Evolutionary conservation across 2,113 vertebrate genomes (phyloP).

Genomic region (Kobus ellipsiprymnus): DNA sequence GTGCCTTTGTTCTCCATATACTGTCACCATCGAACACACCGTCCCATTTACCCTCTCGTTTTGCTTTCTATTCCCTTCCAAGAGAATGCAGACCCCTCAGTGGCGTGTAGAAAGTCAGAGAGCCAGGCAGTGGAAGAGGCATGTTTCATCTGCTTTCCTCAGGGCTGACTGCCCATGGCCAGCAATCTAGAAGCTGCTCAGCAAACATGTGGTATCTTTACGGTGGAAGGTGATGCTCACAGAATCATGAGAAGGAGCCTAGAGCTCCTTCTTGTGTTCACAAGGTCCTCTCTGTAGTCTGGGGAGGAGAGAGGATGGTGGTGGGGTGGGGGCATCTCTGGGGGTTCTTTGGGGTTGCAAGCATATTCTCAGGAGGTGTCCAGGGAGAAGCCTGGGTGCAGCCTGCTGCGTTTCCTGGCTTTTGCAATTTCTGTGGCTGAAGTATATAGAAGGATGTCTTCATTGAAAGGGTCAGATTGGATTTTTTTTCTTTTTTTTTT

Average conservation of each 20-base stretch:
- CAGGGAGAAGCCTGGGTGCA: neutral
- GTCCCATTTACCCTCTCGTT: rapidly evolving
- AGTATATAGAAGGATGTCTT: neutral
- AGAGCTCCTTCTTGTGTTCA: neutral
- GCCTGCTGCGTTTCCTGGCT: neutral
- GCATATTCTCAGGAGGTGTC: neutral
- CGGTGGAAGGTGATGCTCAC: neutral
- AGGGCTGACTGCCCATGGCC: rapidly evolving
- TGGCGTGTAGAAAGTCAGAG: neutral
- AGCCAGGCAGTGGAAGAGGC: neutral
- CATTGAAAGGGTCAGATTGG: neutral
- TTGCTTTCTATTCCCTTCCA: neutral
- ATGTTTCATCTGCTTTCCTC: rapidly evolving
- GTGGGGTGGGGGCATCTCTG: neutral
- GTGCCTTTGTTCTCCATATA: rapidly evolving
- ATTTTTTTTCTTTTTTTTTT: neutral
- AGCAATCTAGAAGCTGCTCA: neutral
- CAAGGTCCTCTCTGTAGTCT: neutral
- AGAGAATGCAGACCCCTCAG: neutral
- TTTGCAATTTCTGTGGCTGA: neutral
- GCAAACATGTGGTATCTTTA: too few species aligned
- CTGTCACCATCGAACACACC: rapidly evolving
- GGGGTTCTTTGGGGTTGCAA: neutral
- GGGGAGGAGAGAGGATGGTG: neutral
- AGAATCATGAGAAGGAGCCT: neutral